These are phyloP conservation scores for Synanthedon tipuliformis DNA, from an alignment of 2,888 invertebrate genomes.

Conservation along the genomic window DNA sequence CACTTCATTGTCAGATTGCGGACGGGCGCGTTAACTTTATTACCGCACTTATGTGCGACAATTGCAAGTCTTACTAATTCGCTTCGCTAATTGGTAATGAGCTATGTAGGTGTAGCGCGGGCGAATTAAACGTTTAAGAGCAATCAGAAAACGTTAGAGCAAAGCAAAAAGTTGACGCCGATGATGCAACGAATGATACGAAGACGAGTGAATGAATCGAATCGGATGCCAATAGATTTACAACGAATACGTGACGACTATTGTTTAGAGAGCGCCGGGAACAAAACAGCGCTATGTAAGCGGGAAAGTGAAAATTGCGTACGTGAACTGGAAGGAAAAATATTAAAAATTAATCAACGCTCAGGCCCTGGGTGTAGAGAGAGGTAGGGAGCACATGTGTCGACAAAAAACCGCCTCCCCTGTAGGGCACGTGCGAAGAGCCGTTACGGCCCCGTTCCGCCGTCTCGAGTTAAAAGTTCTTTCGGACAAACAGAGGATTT, in stretches of 20 bases:
- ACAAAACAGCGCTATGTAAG: conserved; percentile 28
- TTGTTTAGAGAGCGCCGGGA: conserved; percentile 12
- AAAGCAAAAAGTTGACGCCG: background rate
- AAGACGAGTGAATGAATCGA: background rate
- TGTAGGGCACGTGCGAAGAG: conserved; percentile 58
- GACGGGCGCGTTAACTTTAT: conserved; percentile 37
- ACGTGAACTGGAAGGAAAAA: conserved; percentile 69
- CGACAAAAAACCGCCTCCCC: conserved; percentile 65
- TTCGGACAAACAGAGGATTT: conserved; percentile 71
- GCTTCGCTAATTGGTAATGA: conserved; percentile 42
- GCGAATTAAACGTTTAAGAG: conserved; percentile 49
- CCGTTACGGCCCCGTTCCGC: conserved; percentile 56
- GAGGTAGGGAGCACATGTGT: conserved; percentile 59
- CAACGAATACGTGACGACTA: conserved; percentile 24
- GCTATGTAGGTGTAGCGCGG: conserved; percentile 67
- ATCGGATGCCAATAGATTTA: conserved; percentile 29
- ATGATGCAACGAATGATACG: background rate
- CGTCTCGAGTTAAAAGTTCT: conserved; percentile 65
- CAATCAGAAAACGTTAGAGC: background rate
- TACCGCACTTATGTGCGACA: conserved; percentile 50
- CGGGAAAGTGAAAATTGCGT: conserved; percentile 68
- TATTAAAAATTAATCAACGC: conserved; percentile 69
- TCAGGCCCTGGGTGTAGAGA: conserved; percentile 21
- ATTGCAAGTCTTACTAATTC: conserved; percentile 63
- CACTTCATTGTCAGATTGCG: conserved; percentile 14